Evolutionary conservation across 2,113 vertebrate genomes (phyloP), one percentile per base, ranked within the genome.

Genomic region (Cyphomyrus plagiostoma): DNA sequence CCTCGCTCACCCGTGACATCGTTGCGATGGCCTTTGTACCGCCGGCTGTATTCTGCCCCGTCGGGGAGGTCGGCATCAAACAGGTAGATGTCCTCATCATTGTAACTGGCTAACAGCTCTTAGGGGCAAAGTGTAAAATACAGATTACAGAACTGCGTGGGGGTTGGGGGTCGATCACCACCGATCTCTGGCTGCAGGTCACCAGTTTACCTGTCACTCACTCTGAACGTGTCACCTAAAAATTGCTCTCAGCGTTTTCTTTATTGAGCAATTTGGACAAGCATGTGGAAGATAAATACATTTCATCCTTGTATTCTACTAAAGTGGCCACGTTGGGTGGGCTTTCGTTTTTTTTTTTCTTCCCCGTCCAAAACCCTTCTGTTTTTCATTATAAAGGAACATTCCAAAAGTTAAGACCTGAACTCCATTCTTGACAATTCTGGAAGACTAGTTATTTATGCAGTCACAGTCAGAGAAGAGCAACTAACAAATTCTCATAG

Each of bases 41-140:
- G 95, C 93, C 97, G 96, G 91, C 95, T 48, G 89, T 98, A 98
- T 91, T 97, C 96, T 0, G 98, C 97, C 0, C 98, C 98, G 0
- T 99, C 98, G 9, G 97, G 98, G 95, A 98, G 98, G 89, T 95
- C 96, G 1, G 97, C 95, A 94, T 98, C 96, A 93, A 99, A 99
- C 91, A 99, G 96, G 93, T 98, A 99, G 94, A 99, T 98, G 93
- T 99, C 98, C 89, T 99, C 98, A 0, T 99, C 98, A 0, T 99
- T 99, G 94, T 99, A 99, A 92, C 97, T 99, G 92, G 97, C 96
- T 94, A 99, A 94, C 88, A 99, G 96, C 93, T 99, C 98, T 98
- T 94, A 58, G 87, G 49, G 13, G 88, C 13, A 52, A 30, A 10
- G 83, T 4, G 0, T 2, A 0, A 58, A 6, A 45, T 15, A 23